A percentile compares a stretch with the other conserved stretches of the same genome.
phyloP scores from a whole-genome alignment of 2,797 vertebrate genomes.

The Alcedo atthis region DNA sequence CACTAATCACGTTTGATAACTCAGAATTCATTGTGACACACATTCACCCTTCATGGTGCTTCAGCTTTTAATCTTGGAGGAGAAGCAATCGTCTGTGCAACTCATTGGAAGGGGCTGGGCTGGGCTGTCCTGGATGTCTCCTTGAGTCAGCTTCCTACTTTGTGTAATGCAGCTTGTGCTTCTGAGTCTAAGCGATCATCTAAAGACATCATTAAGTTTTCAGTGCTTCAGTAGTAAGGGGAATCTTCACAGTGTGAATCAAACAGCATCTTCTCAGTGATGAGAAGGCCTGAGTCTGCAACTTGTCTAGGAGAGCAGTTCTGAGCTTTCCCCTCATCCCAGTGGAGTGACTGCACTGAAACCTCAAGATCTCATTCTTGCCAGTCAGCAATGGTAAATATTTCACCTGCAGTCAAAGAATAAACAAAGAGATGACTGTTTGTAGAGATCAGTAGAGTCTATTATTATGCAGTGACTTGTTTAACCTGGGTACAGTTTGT shows the following conservation, averaged over 20 bases:
- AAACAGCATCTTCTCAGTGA: not conserved
- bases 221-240: slow-evolving; percentile 16
- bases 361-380: not conserved
- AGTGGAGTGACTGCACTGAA: not conserved
- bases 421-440: not conserved
- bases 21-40: slow-evolving; percentile 65
- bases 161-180: not conserved
- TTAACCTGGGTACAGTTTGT: not conserved
- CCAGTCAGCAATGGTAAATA: not conserved
- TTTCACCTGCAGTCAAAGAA: not conserved
- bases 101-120: slow-evolving; percentile 3
- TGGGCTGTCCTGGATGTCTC: slow-evolving; percentile 49
- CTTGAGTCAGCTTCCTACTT: slow-evolving; percentile 25
- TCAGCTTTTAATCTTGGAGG: slow-evolving; percentile 47
- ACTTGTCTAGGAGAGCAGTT: not conserved
- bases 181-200: slow-evolving; percentile 30
- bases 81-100: slow-evolving; percentile 7
- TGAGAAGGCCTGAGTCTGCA: not conserved
- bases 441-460: not conserved
- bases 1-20: slow-evolving; percentile 72
- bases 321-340: not conserved
- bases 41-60: slow-evolving; percentile 57
- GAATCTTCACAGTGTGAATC: slow-evolving; percentile 19
- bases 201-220: slow-evolving; percentile 55
- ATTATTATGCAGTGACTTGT: not conserved